These are phyloP conservation scores for Poeciliopsis prolifica DNA, from an alignment of 2,113 vertebrate genomes.

Conservation along the genomic window DNA sequence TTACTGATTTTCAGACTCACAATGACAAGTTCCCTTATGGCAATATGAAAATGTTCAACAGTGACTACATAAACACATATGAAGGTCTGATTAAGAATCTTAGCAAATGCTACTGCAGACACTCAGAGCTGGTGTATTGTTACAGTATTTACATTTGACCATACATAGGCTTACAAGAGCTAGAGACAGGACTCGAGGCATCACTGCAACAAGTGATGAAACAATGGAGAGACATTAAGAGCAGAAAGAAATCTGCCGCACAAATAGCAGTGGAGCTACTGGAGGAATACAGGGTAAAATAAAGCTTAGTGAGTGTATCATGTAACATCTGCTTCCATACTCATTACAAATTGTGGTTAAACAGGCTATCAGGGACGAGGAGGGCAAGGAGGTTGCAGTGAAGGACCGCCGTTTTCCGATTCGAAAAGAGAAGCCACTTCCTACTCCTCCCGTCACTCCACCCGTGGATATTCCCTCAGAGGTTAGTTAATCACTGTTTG, in stretches of 20 bases:
- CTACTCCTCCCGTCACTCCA: slow-evolving; percentile 82
- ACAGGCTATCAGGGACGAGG: slow-evolving; percentile 70
- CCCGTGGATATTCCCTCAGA: slow-evolving; percentile 76
- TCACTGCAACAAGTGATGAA: slow-evolving; percentile 74
- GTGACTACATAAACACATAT: slow-evolving; percentile 83
- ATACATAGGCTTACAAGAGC: slow-evolving; percentile 81
- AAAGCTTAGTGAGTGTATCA: not conserved
- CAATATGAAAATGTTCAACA: slow-evolving; percentile 74
- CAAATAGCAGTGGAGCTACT: slow-evolving; percentile 75
- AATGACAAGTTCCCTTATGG: slow-evolving; percentile 73
- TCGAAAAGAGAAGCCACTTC: slow-evolving; percentile 74
- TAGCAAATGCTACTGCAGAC: not conserved
- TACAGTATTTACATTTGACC: slow-evolving; percentile 12
- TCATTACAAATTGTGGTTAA: slow-evolving; percentile 17
- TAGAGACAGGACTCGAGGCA: slow-evolving; percentile 80
- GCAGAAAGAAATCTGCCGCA: slow-evolving; percentile 73
- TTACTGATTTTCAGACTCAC: slow-evolving; percentile 77
- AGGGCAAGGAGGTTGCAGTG: slow-evolving; percentile 65
- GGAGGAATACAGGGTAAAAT: slow-evolving; percentile 84
- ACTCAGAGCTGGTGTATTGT: not conserved
- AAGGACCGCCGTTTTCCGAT: slow-evolving; percentile 77
- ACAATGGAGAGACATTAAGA: slow-evolving; percentile 68
- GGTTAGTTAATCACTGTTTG: slow-evolving; percentile 70
- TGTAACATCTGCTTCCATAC: not conserved
- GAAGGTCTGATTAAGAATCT: slow-evolving; percentile 77